These are phyloP conservation scores for Phrynocephalus versicolor DNA, from an alignment of 2,113 vertebrate genomes.

Conservation along the genomic window DNA sequence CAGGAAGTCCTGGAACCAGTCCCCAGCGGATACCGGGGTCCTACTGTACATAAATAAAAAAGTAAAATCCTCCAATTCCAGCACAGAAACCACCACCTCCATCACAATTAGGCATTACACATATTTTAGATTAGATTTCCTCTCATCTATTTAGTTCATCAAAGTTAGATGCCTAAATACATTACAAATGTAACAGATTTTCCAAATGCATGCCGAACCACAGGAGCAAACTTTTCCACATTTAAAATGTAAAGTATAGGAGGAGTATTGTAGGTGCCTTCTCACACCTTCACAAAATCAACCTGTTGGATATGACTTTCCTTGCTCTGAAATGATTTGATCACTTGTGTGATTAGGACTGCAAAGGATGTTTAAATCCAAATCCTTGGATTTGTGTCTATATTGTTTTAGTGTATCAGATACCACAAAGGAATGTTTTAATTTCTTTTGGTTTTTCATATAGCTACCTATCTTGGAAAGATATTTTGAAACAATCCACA, in stretches of 20 bases:
- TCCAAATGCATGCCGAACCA: background rate
- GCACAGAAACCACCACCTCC: background rate
- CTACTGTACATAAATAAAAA: too few relatives aligned
- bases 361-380: background rate
- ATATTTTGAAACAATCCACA: background rate
- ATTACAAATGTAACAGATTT: background rate
- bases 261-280: background rate
- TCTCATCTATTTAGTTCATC: background rate
- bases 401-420: background rate
- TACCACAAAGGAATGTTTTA: background rate
- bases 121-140: background rate
- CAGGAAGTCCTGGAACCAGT: too few relatives aligned
- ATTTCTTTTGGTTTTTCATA: background rate
- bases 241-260: background rate
- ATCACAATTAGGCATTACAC: background rate
- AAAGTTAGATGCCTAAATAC: background rate
- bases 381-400: background rate
- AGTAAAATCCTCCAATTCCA: background rate
- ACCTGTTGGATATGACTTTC: background rate
- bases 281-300: background rate
- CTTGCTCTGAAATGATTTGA: background rate
- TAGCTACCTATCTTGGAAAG: background rate
- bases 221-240: background rate
- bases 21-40: too few relatives aligned
- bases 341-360: background rate